Evolutionary conservation across 2,797 vertebrate genomes (phyloP).

Genomic region (Protosalanx chinensis): DNA sequence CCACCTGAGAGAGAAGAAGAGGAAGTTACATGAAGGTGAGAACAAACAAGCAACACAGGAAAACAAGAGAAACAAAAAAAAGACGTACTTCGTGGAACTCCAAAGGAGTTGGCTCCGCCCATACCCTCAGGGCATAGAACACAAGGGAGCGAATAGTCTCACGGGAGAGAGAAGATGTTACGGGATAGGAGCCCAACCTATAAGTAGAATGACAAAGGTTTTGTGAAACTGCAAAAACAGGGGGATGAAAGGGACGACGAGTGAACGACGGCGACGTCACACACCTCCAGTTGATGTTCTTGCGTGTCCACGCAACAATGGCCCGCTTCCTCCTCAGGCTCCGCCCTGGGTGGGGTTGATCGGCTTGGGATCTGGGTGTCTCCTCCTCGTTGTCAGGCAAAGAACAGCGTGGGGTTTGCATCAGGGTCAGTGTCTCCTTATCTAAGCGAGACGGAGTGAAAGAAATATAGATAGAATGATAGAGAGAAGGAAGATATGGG

Average conservation of each 20-base stretch:
- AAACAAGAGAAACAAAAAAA: neutral
- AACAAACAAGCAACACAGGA: neutral
- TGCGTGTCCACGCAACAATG: slow-evolving; percentile 58
- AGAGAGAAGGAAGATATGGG: neutral
- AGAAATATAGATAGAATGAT: neutral
- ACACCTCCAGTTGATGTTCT: slow-evolving; percentile 77
- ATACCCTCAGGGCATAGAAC: slow-evolving; percentile 73
- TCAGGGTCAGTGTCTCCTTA: slow-evolving; percentile 65
- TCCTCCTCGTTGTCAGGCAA: slow-evolving; percentile 65
- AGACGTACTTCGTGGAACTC: slow-evolving; percentile 69
- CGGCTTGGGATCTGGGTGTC: neutral
- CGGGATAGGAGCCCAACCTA: slow-evolving; percentile 69
- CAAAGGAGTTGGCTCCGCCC: slow-evolving; percentile 69
- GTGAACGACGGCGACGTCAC: slow-evolving; percentile 2
- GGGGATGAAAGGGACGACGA: neutral
- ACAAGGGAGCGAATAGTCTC: slow-evolving; percentile 71
- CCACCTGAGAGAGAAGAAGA: slow-evolving; percentile 54
- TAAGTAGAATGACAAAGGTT: neutral
- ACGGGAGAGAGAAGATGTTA: slow-evolving; percentile 59
- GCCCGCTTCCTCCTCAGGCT: slow-evolving; percentile 46
- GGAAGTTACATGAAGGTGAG: neutral
- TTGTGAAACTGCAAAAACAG: neutral
- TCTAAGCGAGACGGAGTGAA: slow-evolving; percentile 50
- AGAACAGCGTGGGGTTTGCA: slow-evolving; percentile 72
- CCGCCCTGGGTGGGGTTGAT: slow-evolving; percentile 30